Evolutionary conservation across 2,888 invertebrate genomes (phyloP).

Genomic region (Argyresthia goedartella): DNA sequence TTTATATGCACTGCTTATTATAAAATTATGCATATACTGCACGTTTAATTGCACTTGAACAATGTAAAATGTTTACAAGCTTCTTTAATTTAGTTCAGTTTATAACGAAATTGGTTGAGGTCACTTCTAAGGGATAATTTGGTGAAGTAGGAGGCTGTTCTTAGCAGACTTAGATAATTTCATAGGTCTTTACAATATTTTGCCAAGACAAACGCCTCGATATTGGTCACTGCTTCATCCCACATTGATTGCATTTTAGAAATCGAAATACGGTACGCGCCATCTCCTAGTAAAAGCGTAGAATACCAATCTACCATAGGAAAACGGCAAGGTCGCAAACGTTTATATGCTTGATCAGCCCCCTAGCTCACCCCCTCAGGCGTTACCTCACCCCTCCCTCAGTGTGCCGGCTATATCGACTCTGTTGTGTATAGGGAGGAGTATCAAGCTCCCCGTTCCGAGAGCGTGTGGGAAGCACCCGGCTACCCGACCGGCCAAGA

Average conservation of each 20-base stretch:
- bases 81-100: conserved; percentile 25
- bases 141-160: too few relatives aligned
- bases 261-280: too few relatives aligned
- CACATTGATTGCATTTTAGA: too few relatives aligned
- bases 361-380: neutral
- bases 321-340: too few relatives aligned
- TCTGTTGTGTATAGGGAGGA: conserved; percentile 54
- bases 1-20: conserved; percentile 62
- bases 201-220: too few relatives aligned
- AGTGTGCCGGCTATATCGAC: neutral
- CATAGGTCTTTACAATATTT: too few relatives aligned
- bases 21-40: conserved; percentile 44
- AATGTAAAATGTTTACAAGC: conserved; percentile 50
- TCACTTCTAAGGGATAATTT: too few relatives aligned
- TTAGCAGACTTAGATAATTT: too few relatives aligned
- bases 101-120: neutral
- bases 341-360: too few relatives aligned
- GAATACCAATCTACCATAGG: too few relatives aligned
- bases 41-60: conserved; percentile 46
- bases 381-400: neutral
- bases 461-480: conserved; percentile 90
- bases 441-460: conserved; percentile 86
- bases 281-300: too few relatives aligned
- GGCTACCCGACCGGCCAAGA: conserved; percentile 89
- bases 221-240: too few relatives aligned